phyloP scores from a whole-genome alignment of 2,797 vertebrate genomes.

The Lemur catta region DNA sequence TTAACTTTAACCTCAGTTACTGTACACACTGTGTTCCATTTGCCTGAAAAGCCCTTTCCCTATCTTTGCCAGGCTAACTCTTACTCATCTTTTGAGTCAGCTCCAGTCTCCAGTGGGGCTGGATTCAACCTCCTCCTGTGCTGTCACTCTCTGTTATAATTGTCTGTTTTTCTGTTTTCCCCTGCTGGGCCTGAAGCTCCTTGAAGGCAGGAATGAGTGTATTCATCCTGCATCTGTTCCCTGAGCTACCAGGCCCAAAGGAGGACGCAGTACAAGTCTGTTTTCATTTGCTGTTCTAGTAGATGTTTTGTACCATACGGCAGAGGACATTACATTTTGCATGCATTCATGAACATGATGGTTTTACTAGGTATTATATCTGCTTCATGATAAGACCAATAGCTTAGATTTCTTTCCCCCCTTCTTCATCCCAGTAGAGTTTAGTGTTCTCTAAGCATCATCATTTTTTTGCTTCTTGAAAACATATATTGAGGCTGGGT shows the following conservation, averaged over 20 bases:
- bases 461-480: slow-evolving; percentile 18
- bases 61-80: not conserved
- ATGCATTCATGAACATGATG: not conserved
- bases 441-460: not conserved
- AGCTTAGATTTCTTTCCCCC: not conserved
- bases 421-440: not conserved
- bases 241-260: not conserved
- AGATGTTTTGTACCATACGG: not conserved
- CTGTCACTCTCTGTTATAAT: not conserved
- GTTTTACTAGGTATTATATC: not conserved
- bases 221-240: not conserved
- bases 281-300: not conserved
- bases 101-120: not conserved
- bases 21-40: not conserved
- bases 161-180: not conserved
- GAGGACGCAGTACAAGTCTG: not conserved
- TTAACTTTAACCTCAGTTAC: not conserved
- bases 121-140: not conserved
- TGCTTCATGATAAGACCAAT: not conserved
- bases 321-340: not conserved
- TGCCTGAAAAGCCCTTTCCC: not conserved
- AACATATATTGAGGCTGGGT: not conserved
- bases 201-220: not conserved
- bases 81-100: not conserved
- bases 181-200: not conserved